Conservation (phyloP, 2,797 vertebrate species). For the Gadopsis marmoratus region DNA sequence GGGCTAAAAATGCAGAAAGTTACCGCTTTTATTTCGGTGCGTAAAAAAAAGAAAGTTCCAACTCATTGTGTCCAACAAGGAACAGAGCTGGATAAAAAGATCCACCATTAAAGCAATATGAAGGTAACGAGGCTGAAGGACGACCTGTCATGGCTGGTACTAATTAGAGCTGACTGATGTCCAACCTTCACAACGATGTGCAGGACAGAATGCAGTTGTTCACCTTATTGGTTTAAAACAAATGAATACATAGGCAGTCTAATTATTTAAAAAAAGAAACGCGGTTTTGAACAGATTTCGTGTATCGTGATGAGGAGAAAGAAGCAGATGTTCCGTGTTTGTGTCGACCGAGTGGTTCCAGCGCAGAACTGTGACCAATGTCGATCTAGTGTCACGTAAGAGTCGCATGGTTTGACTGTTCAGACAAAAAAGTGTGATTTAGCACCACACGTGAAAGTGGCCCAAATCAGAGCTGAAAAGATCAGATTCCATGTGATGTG, state of each 20-base stretch:
- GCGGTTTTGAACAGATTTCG: background rate
- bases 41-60: slow-evolving; percentile 15
- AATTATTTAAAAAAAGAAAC: background rate
- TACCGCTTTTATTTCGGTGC: background rate
- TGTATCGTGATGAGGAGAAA: too few species aligned
- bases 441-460: too few species aligned
- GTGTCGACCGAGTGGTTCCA: too few species aligned
- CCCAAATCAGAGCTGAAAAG: too few species aligned
- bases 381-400: too few species aligned
- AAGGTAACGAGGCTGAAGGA: slow-evolving; percentile 1
- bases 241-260: background rate
- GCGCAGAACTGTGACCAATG: too few species aligned
- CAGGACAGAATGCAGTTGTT: background rate
- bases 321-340: too few species aligned
- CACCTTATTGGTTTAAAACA: background rate
- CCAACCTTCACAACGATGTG: background rate
- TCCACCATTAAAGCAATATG: slow-evolving; percentile 48
- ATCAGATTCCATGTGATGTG: too few species aligned
- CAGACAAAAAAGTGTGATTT: too few species aligned
- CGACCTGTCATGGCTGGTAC: slow-evolving; percentile 5
- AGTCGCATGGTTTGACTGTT: too few species aligned
- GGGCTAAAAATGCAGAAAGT: background rate
- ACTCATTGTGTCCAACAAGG: slow-evolving; percentile 9
- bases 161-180: slow-evolving; percentile 55
- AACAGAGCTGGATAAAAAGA: background rate